Base-by-base conservation (phyloP, 1,140 invertebrate species). In the Formica exsecta region DNA sequence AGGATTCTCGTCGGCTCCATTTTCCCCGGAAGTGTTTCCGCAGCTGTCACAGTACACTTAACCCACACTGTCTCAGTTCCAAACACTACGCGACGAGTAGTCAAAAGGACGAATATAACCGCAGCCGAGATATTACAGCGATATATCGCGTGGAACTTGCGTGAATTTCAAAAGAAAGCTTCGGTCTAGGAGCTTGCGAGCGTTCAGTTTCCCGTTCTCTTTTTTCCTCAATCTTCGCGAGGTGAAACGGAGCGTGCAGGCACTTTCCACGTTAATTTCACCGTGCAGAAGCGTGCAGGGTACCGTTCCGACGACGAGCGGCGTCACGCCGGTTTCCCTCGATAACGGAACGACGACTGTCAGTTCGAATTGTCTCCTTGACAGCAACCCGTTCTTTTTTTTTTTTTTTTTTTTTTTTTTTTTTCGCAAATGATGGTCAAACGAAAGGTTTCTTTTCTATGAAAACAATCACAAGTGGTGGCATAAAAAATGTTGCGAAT, bases 241-340 rank as follows among this genome's bases (percentile, higher is more conserved):
- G 75, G 66, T 80, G 89, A 90, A 90, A 81, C 89, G 86, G 81
- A 90, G 88, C 86, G 86, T 81, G 54, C 74, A 75, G 68, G 85
- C 70, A 87, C 88, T 90, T 87, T 90, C 81, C 89, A 76, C 88
- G 86, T 44, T 48, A 85, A 74, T 81, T 86, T 89, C 65, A 79
- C 86, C 54, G 77, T 61, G 85, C 61, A 79, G 51, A 62, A 81
- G 44, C 84, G 59, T 61, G 36, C 48, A n/a, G 29, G 22, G 54
- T 81, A 87, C 80, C 75, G 81, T 83, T 90, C 44, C 29, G 77
- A 51, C 44, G 64, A 16, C 25, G 29, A n/a, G 22, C 32, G 19
- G 6, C 74, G 84, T 79, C 54, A 83, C 74, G 41, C 51, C 64
- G 75, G n/a, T 66, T 79, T 79, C 83, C 48, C n/a, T 36, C 62